A percentile compares a stretch with the other conserved stretches of the same genome.
These are phyloP conservation scores for Montipora cactus DNA, from an alignment of 64 coral and sea anemone species.

Conservation along the genomic window DNA sequence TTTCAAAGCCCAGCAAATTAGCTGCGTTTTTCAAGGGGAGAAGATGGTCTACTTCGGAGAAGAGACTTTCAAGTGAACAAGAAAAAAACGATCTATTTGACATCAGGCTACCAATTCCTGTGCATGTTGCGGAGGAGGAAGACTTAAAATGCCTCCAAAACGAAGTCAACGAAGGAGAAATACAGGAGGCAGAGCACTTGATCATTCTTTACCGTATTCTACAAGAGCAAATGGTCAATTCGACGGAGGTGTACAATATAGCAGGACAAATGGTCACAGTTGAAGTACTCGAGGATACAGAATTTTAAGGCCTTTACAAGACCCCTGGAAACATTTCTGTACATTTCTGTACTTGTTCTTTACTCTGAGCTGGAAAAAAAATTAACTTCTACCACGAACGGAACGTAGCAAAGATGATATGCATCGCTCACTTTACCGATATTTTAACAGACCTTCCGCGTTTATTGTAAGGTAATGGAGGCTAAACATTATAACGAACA, in stretches of 20 bases:
- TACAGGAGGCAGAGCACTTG: neutral
- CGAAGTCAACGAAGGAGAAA: neutral
- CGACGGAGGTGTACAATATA: slow-evolving; percentile 18
- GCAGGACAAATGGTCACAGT: slow-evolving; percentile 25
- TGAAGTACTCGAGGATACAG: slow-evolving; percentile 40
- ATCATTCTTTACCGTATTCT: slow-evolving; percentile 36
- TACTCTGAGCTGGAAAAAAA: no score
- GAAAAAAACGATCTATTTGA: neutral
- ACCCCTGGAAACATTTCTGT: no score
- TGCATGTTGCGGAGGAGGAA: neutral
- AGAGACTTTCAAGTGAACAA: neutral
- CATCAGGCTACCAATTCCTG: neutral
- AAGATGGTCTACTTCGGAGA: neutral
- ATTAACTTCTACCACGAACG: no score
- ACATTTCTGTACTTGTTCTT: no score
- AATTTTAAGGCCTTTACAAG: neutral
- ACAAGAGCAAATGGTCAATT: slow-evolving; percentile 20
- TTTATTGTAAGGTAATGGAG: no score
- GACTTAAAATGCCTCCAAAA: neutral
- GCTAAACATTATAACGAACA: no score
- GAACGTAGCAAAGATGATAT: no score
- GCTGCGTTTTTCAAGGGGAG: slow-evolving; percentile 20
- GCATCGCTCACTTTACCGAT: no score
- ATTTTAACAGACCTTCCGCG: no score
- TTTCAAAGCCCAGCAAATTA: neutral